Evolutionary conservation across 2,888 invertebrate species (phyloP).

Genomic region (Bugula neritina): DNA sequence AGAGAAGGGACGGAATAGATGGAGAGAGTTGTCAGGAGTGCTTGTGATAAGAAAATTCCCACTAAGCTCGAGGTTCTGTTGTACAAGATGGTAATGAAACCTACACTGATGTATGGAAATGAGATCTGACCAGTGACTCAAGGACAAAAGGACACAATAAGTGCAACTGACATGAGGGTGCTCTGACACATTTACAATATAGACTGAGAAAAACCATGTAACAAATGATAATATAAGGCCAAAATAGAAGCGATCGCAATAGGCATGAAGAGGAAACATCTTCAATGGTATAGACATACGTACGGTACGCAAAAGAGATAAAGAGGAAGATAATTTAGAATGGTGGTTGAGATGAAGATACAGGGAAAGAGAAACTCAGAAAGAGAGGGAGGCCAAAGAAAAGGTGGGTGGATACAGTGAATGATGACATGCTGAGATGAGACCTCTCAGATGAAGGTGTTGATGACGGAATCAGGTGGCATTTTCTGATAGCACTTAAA

Average conservation of each 20-base stretch:
- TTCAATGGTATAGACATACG: not conserved
- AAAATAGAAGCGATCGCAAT: not conserved
- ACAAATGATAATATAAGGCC: not conserved
- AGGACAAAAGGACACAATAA: not conserved
- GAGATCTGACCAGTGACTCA: not conserved
- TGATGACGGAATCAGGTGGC: too few species aligned
- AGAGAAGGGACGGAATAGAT: not conserved
- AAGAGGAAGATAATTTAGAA: not conserved
- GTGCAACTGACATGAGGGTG: not conserved
- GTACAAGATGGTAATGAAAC: not conserved
- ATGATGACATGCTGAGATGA: too few species aligned
- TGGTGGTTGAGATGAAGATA: too few species aligned
- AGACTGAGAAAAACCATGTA: not conserved
- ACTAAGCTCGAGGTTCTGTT: not conserved
- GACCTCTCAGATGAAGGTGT: too few species aligned
- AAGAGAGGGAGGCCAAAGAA: too few species aligned
- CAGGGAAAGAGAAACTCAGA: too few species aligned
- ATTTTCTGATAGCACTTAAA: too few species aligned
- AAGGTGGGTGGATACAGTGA: too few species aligned
- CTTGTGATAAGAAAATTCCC: not conserved
- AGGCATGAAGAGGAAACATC: not conserved
- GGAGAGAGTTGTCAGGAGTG: constrained; percentile 11
- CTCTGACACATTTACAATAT: not conserved
- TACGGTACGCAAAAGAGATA: not conserved
- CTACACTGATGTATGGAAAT: not conserved